Percentiles rank a stretch among this genome's conserved stretches.
Evolutionary conservation across 2,797 vertebrate genomes (phyloP).

Genomic region (Acanthornis magna): DNA sequence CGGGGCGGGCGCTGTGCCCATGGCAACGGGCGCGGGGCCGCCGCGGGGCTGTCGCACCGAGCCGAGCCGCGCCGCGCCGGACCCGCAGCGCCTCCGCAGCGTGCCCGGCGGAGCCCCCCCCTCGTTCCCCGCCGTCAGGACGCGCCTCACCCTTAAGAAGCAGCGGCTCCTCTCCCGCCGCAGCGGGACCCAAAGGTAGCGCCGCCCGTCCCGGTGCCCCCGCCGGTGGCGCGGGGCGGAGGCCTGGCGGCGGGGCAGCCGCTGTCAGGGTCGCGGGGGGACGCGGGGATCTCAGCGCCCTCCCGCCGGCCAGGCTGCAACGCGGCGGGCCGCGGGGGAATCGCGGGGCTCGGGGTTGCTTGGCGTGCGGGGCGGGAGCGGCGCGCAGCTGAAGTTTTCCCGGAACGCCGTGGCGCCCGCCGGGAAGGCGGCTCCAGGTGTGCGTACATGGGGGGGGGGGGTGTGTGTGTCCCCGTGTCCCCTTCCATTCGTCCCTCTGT

Average conservation of each 20-base stretch:
- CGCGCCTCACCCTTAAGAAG: background rate
- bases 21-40: constrained; percentile 17
- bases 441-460: background rate
- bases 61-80: accelerated
- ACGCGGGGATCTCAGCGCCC: background rate
- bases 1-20: constrained; percentile 23
- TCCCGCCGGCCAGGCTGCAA: background rate
- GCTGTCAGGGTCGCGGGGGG: background rate
- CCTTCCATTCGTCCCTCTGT: too few relatives aligned
- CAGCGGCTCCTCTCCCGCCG: background rate
- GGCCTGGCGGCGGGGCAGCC: background rate
- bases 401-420: background rate
- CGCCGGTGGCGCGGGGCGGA: background rate
- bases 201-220: background rate
- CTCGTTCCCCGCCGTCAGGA: background rate
- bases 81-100: background rate
- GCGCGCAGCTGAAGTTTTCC: background rate
- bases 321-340: background rate
- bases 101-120: too few relatives aligned
- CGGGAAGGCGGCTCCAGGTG: background rate
- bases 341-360: background rate
- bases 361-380: background rate
- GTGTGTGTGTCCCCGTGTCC: background rate
- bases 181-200: background rate
- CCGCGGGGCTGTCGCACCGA: background rate